phyloP scores from a whole-genome alignment of 2,797 vertebrate genomes.

The Eulemur mongoz region DNA sequence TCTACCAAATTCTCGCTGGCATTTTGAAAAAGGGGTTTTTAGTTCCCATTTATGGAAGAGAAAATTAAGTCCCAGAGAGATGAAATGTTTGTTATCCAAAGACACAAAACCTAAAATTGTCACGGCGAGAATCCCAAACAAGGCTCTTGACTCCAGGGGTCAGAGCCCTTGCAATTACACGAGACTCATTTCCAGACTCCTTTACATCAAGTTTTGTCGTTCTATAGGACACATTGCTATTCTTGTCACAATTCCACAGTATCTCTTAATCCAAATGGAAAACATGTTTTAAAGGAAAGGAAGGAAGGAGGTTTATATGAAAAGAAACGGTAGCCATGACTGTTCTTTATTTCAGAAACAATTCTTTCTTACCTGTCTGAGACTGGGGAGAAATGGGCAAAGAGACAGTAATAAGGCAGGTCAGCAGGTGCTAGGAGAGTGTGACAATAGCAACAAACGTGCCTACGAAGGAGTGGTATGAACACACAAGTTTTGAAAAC shows the following conservation, averaged over 20 bases:
- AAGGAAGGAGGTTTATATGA: neutral
- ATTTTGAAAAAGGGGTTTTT: neutral
- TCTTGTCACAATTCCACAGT: neutral
- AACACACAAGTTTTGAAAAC: neutral
- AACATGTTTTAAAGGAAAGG: neutral
- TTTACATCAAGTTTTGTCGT: neutral
- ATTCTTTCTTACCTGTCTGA: neutral
- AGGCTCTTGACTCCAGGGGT: neutral
- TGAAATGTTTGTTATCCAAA: neutral
- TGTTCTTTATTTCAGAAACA: conserved; percentile 1
- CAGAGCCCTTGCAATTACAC: neutral
- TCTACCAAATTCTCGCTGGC: neutral
- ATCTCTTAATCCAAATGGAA: conserved; percentile 24
- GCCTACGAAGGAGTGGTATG: neutral
- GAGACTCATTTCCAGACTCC: neutral
- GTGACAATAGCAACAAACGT: neutral
- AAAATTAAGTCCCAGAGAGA: conserved; percentile 4
- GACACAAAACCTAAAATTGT: neutral
- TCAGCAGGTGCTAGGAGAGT: neutral
- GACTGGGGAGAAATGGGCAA: neutral
- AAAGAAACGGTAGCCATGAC: neutral
- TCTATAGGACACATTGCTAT: neutral
- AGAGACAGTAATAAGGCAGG: neutral
- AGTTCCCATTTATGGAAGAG: neutral
- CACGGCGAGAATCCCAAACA: neutral